phyloP scores from a whole-genome alignment of 2,113 vertebrate species.

The Lutjanus erythropterus region DNA sequence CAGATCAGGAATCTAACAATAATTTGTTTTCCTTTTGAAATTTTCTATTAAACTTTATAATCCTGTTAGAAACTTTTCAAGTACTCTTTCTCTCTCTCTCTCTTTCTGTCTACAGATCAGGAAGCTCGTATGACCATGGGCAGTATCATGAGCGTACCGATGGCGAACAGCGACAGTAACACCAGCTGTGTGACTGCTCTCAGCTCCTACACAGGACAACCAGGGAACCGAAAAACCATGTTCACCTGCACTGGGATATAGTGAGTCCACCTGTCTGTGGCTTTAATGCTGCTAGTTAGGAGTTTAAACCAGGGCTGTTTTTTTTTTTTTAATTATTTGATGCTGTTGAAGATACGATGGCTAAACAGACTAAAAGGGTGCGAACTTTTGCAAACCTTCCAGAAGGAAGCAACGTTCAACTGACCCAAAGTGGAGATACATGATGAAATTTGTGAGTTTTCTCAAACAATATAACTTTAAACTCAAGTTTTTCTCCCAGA shows the following conservation, averaged over 20 bases:
- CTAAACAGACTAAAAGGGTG: too few relatives aligned
- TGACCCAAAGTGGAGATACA: too few relatives aligned
- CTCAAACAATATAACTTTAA: too few relatives aligned
- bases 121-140: conserved; percentile 66
- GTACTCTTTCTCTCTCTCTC: not conserved
- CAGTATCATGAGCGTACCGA: conserved; percentile 79
- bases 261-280: conserved; percentile 58
- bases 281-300: not conserved
- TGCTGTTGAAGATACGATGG: too few relatives aligned
- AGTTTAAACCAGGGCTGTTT: not conserved
- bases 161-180: conserved; percentile 81
- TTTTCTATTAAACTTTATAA: not conserved
- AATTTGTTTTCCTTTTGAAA: not conserved
- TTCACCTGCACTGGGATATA: conserved; percentile 89
- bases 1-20: not conserved
- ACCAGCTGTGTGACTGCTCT: conserved; percentile 83
- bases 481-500: too few relatives aligned
- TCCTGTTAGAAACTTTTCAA: not conserved
- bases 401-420: too few relatives aligned
- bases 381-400: too few relatives aligned
- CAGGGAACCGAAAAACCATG: conserved; percentile 69
- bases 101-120: conserved; percentile 62
- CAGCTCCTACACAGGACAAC: conserved; percentile 82
- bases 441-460: too few relatives aligned
- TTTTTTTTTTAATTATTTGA: too few relatives aligned